A percentile compares a stretch with the other conserved stretches of the same genome.
These are phyloP conservation scores for Caenorhabditis virilis DNA, from an alignment of 2,888 invertebrate genomes.

Conservation along the genomic window DNA sequence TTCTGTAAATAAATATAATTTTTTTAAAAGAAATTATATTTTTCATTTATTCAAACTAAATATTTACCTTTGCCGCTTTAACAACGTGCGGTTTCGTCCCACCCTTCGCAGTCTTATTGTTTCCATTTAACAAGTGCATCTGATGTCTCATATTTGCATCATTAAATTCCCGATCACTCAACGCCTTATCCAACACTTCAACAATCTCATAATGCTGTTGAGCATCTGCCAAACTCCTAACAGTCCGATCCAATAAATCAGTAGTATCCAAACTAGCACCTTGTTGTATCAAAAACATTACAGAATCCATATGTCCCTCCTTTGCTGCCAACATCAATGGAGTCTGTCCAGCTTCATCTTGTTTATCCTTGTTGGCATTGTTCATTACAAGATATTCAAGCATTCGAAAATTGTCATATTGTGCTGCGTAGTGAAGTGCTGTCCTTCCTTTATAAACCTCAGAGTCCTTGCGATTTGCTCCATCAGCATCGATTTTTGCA, in stretches of 20 bases:
- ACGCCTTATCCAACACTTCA: slow-evolving; percentile 5
- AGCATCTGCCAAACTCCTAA: slow-evolving; percentile 20
- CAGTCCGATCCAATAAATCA: slow-evolving; percentile 80
- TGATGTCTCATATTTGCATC: slow-evolving; percentile 1
- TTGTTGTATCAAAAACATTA: slow-evolving; percentile 86
- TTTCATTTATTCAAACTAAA: too few relatives aligned
- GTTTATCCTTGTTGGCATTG: slow-evolving; percentile 53
- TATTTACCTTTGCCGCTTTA: too few relatives aligned
- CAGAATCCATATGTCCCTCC: slow-evolving; percentile 91
- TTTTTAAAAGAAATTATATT: too few relatives aligned
- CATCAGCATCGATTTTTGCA: slow-evolving; percentile 31
- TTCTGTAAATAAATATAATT: too few relatives aligned
- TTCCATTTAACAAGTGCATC: neutral
- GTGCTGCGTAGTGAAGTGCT: slow-evolving; percentile 94
- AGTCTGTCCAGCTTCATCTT: slow-evolving; percentile 79
- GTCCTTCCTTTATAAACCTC: slow-evolving; percentile 76
- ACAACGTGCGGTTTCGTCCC: slow-evolving; percentile 10
- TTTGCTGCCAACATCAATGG: slow-evolving; percentile 93
- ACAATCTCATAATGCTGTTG: slow-evolving; percentile 22
- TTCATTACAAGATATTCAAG: slow-evolving; percentile 42
- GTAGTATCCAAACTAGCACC: slow-evolving; percentile 94
- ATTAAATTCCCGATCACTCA: neutral
- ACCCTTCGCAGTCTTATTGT: slow-evolving; percentile 5
- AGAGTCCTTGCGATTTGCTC: slow-evolving; percentile 23
- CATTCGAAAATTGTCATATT: slow-evolving; percentile 70